Base-by-base conservation (phyloP, 2,888 invertebrate species). In the Dascillus cervinus region DNA sequence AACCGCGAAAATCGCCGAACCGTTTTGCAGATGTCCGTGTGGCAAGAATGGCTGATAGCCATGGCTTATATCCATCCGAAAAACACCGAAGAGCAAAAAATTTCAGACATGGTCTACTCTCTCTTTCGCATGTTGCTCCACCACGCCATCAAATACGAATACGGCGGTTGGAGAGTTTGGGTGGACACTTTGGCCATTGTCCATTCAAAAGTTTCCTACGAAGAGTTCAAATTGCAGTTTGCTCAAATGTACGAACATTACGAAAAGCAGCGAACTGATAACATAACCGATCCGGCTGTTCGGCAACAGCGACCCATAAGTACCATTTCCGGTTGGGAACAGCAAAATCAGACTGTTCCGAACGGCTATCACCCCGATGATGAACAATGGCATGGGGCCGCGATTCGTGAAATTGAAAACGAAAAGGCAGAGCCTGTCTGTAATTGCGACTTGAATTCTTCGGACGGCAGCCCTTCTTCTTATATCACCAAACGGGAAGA, bases 91-190 rank as follows among this genome's bases (percentile, higher is more conserved):
- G 94, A 97, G 57, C 91, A 94, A 61, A 90, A 94, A 66, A 86
- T 96, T 31, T 92, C 94, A 0, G 96, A 96, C 59, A 91, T 96
- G 89, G 97, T 98, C 20, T 97, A 96, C 66, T 88, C 94, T 0
- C 69, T 98, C 47, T 98, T 99, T 69, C 77, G 94, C 9, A 95
- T 97, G 90, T 70, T 99, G 38, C 69, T 99, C 23, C 97, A 98
- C 62, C 98, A 99, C 65, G 98, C 98, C 21, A 94, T 99, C 49
- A 96, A 97, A 60, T 91, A 91, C 55, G 98, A 99, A 65, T 98
- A 95, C 57, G 98, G 98, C 3, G 98, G 98, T 9, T 99, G 98
- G 98, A 71, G 98, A 38, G 98, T 99, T 10, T 98, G 98, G 98
- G 97, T 99, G 3, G 98, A 99, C 60, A 99, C 98, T 0, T 66